These are phyloP conservation scores for Ophion ellenae DNA, from an alignment of 2,888 invertebrate species.

Conservation along the genomic window DNA sequence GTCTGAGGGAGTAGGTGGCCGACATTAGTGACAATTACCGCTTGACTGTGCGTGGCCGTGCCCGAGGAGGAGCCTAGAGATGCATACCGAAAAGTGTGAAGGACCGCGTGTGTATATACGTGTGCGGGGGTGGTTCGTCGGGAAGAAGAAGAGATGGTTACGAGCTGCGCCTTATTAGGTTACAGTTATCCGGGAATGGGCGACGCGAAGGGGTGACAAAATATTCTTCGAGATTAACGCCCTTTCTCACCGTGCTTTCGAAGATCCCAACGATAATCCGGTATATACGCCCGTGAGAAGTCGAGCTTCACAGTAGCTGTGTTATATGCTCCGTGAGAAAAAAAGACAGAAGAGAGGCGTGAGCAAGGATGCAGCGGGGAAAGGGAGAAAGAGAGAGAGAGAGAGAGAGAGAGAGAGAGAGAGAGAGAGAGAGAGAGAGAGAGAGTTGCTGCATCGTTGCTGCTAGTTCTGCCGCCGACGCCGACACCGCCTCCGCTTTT, in stretches of 20 bases:
- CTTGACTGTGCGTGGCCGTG: slow-evolving; percentile 74
- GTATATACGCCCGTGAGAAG: slow-evolving; percentile 72
- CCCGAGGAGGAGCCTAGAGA: slow-evolving; percentile 25
- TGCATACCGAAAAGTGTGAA: slow-evolving; percentile 38
- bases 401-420: slow-evolving; percentile 70
- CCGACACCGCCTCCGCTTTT: slow-evolving; percentile 47
- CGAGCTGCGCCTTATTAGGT: slow-evolving; percentile 77
- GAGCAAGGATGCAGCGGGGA: neutral
- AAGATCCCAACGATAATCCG: slow-evolving; percentile 77
- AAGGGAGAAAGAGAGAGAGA: too few relatives aligned
- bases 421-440: slow-evolving; percentile 65
- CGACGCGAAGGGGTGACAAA: slow-evolving; percentile 69
- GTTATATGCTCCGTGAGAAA: slow-evolving; percentile 50
- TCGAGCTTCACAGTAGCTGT: slow-evolving; percentile 60
- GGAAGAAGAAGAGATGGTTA: slow-evolving; percentile 40
- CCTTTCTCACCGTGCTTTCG: slow-evolving; percentile 69
- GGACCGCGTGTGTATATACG: neutral
- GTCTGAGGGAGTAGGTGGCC: slow-evolving; percentile 42
- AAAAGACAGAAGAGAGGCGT: slow-evolving; percentile 27
- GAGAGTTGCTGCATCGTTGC: slow-evolving; percentile 67
- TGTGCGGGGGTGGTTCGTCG: slow-evolving; percentile 27
- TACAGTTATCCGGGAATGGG: slow-evolving; percentile 74
- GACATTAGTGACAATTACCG: slow-evolving; percentile 80
- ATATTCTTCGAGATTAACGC: slow-evolving; percentile 81
- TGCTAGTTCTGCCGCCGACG: slow-evolving; percentile 49